Evolutionary conservation across 1,140 invertebrate genomes (phyloP), one percentile per base, ranked within the genome.

Genomic region (Eupeodes corollae): DNA sequence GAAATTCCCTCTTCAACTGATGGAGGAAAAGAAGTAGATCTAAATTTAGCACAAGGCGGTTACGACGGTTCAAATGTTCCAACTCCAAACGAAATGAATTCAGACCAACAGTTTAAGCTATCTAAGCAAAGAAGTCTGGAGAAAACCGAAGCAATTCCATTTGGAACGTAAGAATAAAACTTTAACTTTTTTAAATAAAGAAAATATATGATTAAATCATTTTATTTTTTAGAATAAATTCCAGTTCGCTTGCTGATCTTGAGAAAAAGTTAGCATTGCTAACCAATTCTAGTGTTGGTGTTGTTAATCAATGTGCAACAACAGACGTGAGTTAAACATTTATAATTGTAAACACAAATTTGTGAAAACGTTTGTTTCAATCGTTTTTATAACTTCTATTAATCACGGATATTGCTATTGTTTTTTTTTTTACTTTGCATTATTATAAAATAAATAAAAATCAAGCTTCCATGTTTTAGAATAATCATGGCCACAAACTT

Each of bases 181-280:
- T n/a, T n/a, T n/a, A n/a, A n/a, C n/a, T n/a, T n/a, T n/a, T n/a
- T n/a, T n/a, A n/a, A n/a, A n/a, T n/a, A n/a, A n/a, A n/a, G 8
- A 26, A 3, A 26, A 26, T 26, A 3, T 5, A 26, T 26, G 8
- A 26, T 26, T 26, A 13, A 18, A 21, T 15, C 3, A 18, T 14
- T 5, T 26, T 26, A 26, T 26, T 26, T 26, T 26, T 26, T 26
- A 26, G 21, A 26, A 26, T 39, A 63, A 0, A 66, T 61, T 31
- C 63, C 57, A 66, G 46, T 47, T 63, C 63, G 8, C 58, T 67
- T 32, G 64, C 64, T 1, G 64, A 67, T 54, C 47, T 67, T 43
- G 64, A 67, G 47, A 61, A 64, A 35, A 64, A 67, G 47, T 49
- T 67, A 35, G 62, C 62, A n/a, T 62, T 62, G 6, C 44, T 65